Evolutionary conservation across 2,113 vertebrate species (phyloP).

Genomic region (Eptesicus fuscus): DNA sequence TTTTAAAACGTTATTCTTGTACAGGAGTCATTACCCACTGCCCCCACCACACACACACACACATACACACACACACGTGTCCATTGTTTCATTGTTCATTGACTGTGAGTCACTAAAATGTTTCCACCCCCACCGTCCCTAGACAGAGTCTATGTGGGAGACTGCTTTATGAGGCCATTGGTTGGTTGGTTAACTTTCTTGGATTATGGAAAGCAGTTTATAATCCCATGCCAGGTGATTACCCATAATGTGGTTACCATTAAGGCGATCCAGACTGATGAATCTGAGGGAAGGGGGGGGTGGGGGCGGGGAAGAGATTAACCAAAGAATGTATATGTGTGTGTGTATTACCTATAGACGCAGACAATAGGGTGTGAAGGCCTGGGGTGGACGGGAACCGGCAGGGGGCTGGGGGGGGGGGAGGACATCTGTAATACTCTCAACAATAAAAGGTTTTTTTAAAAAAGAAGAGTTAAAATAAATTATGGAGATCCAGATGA

Average conservation of each 20-base stretch:
- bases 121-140: background rate
- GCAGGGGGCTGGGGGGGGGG: rapidly evolving
- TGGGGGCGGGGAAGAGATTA: no score
- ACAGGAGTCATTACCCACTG: background rate
- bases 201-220: background rate
- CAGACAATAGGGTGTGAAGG: no score
- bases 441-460: no score
- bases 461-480: background rate
- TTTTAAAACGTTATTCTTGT: background rate
- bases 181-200: background rate
- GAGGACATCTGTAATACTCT: no score
- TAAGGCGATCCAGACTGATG: background rate
- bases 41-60: background rate
- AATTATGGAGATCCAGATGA: background rate
- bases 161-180: background rate
- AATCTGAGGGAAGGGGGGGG: no score
- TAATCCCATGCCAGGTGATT: background rate
- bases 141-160: background rate
- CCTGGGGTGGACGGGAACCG: no score
- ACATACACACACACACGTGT: background rate
- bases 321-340: no score
- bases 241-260: background rate
- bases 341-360: no score
- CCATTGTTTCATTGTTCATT: background rate
- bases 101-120: background rate